A percentile compares a stretch with the other conserved stretches of the same genome.
Conservation (phyloP, 2,888 invertebrate species). For the Noctua fimbriata region DNA sequence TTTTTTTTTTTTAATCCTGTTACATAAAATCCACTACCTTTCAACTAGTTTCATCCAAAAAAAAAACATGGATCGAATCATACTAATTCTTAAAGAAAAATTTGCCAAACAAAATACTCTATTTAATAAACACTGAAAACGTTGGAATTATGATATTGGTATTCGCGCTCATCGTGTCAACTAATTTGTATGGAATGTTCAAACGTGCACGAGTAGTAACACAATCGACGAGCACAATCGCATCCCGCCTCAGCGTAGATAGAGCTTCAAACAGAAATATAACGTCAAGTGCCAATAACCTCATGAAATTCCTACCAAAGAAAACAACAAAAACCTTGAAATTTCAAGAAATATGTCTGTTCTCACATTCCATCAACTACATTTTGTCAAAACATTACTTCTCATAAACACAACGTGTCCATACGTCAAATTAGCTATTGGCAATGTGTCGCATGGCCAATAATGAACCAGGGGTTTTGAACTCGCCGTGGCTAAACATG, state of each 20-base stretch:
- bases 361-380: not conserved
- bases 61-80: no score
- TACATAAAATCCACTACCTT: not conserved
- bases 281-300: not conserved
- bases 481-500: constrained; percentile 59
- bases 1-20: no score
- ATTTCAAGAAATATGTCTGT: constrained; percentile 9
- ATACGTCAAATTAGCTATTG: constrained; percentile 73
- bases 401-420: constrained; percentile 19
- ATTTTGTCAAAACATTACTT: constrained; percentile 34
- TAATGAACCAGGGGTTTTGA: constrained; percentile 73
- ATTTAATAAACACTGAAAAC: not conserved
- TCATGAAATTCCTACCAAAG: not conserved
- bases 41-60: not conserved
- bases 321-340: constrained; percentile 20
- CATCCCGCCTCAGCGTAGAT: not conserved
- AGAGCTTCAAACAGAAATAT: not conserved
- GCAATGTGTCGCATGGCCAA: constrained; percentile 61
- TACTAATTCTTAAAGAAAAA: not conserved
- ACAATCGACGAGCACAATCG: not conserved
- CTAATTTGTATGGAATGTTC: not conserved
- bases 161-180: not conserved
- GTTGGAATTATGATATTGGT: not conserved
- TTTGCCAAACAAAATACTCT: not conserved
- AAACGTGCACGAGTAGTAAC: not conserved